Evolutionary conservation across 2,888 invertebrate genomes (phyloP).

Genomic region (Exephanes ischioxanthus): DNA sequence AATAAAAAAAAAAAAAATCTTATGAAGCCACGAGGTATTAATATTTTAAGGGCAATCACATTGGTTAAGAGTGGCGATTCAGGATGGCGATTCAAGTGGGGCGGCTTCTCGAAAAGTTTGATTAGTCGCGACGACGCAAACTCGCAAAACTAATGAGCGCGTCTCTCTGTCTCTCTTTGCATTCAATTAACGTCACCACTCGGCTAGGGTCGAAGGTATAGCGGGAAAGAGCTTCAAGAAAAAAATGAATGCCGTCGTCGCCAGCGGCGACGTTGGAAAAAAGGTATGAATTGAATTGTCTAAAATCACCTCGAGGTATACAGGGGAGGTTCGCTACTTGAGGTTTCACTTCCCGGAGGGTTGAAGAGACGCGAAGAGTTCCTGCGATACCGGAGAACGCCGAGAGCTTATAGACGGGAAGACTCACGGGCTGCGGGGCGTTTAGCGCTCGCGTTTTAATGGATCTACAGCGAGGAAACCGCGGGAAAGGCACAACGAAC

Average conservation of each 20-base stretch:
- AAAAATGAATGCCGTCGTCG: conserved; percentile 16
- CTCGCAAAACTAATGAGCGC: neutral
- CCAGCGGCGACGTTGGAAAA: conserved; percentile 12
- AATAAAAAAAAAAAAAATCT: no score
- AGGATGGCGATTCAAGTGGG: neutral
- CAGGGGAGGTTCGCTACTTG: conserved; percentile 9
- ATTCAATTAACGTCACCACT: neutral
- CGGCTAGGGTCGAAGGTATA: neutral
- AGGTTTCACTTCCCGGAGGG: conserved; percentile 26
- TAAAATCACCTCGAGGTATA: conserved; percentile 30
- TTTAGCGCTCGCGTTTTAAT: conserved; percentile 35
- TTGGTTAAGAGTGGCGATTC: conserved; percentile 7
- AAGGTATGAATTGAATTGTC: conserved; percentile 55
- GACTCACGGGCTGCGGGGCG: neutral
- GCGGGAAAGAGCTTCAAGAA: neutral
- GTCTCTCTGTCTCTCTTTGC: neutral
- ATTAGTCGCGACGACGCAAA: neutral
- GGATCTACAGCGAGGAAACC: conserved; percentile 44
- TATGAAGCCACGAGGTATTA: neutral
- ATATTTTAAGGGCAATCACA: neutral
- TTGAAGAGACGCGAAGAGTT: conserved; percentile 28
- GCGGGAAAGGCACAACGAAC: conserved; percentile 48
- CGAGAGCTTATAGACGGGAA: neutral
- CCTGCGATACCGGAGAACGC: neutral
- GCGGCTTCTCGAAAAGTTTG: neutral